A percentile compares a stretch with the other conserved stretches of the same genome.
phyloP scores from a whole-genome alignment of 2,113 vertebrate genomes.

The Microtus montanus region DNA sequence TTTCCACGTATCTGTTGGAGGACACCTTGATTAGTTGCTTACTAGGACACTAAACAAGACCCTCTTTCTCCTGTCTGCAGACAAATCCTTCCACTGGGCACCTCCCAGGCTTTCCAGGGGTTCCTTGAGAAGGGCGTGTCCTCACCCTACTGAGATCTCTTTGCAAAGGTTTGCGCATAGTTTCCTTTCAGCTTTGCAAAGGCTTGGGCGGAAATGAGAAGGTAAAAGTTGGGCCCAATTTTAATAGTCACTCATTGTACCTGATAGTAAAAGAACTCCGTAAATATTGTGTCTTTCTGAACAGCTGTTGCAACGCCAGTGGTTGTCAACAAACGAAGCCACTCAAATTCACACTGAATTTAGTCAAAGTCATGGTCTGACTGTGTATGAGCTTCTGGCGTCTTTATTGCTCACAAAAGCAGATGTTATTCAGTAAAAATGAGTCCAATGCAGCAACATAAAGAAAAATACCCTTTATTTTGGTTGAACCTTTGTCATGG shows the following conservation, averaged over 20 bases:
- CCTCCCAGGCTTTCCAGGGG: background rate
- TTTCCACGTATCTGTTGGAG: background rate
- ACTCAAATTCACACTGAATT: background rate
- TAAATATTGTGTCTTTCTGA: background rate
- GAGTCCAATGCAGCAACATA: background rate
- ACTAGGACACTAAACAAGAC: background rate
- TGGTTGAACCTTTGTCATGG: background rate
- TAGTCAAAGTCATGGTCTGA: background rate
- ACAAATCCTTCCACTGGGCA: background rate
- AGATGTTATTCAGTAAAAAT: background rate
- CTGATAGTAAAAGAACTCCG: background rate
- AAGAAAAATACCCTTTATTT: conserved; percentile 24
- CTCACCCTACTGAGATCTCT: background rate
- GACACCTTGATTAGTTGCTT: background rate
- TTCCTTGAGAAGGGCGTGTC: background rate
- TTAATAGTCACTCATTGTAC: background rate
- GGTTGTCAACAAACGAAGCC: background rate
- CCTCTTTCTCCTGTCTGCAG: too few species aligned
- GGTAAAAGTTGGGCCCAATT: background rate
- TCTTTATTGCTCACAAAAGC: background rate
- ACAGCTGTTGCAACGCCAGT: background rate
- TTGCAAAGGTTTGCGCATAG: background rate
- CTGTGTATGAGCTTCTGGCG: background rate
- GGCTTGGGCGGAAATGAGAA: background rate
- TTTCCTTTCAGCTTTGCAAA: background rate